Base-by-base conservation (phyloP, 2,113 vertebrate species). In the Hyla sarda region DNA sequence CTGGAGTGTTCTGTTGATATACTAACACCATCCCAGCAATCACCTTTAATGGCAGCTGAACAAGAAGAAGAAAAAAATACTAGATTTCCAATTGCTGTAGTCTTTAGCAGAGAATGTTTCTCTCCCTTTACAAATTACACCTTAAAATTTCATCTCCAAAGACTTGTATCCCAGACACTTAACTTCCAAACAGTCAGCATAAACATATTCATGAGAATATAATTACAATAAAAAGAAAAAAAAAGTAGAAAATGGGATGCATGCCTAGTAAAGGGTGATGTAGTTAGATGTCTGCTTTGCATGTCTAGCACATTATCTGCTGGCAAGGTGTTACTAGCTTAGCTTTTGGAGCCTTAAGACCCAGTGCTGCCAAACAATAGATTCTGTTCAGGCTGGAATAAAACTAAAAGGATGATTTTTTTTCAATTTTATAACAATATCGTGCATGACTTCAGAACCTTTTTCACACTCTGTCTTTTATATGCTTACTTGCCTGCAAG, bases 1-100 rank as follows among this genome's bases (percentile, higher is more conserved):
- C 83, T 84, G 83, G 83, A 77, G 83, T 67, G 56, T 65, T 77
- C 73, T 65, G 83, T 72, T 77, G 73, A 84, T 77, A 84, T 77
- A 77, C 83, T 77, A 84, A 77, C 54, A 67, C 73, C 19, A 77
- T 84, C 56, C 73, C 45, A 77, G 73, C 73, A 84, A 48, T 84
- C 73, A 84, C 83, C 83, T 77, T 52, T 77, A 84, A 77, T 75
- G 67, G 83, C 73, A 77, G 56, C 17, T 67, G 62, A 75, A 75
- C 73, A 65, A 78, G 65, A 47, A 76, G 28, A 65, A 17, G 28
- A 65, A 17, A 58, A 83, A 50, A 72, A 30, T 32, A 16, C 72
- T 54, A 28, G 76, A 34, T 45, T 80, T 86, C 76, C 84, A 72
- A 80, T 58, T 56, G 65, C 50, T 56, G 48, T 13, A 25, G 25